phyloP scores from a whole-genome alignment of 2,113 vertebrate genomes.

The Piprites chloris region DNA sequence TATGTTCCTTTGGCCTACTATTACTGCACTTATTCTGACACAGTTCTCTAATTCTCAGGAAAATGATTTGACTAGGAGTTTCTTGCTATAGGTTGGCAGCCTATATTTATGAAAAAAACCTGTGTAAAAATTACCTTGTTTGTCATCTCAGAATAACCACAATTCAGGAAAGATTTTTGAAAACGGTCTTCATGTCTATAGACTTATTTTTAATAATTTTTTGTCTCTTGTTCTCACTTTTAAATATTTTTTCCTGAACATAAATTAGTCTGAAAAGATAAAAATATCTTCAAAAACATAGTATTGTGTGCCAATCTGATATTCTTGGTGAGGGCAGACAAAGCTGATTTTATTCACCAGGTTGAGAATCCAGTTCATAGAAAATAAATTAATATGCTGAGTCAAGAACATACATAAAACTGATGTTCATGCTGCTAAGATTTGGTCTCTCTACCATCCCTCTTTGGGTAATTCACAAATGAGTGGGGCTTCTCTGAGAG shows the following conservation, averaged over 20 bases:
- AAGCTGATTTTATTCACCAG: background rate
- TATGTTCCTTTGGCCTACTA: background rate
- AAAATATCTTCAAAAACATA: background rate
- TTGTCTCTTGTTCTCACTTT: background rate
- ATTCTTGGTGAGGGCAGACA: background rate
- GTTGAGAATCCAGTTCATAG: background rate
- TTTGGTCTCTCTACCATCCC: background rate
- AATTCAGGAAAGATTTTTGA: background rate
- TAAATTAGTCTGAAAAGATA: background rate
- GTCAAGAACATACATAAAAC: background rate
- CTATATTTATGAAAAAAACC: background rate
- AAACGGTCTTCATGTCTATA: background rate
- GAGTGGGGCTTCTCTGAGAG: background rate
- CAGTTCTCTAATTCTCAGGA: background rate
- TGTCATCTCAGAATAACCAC: background rate
- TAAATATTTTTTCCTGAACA: background rate
- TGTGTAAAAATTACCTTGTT: background rate
- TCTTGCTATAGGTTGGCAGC: background rate
- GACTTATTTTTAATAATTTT: background rate
- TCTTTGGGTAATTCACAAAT: background rate
- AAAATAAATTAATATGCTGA: background rate
- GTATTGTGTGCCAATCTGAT: background rate
- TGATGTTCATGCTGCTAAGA: background rate
- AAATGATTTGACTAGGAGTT: background rate
- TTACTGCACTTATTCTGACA: background rate